These are phyloP conservation scores for Psittacara wagleri DNA, from an alignment of 2,113 vertebrate species.

Conservation along the genomic window DNA sequence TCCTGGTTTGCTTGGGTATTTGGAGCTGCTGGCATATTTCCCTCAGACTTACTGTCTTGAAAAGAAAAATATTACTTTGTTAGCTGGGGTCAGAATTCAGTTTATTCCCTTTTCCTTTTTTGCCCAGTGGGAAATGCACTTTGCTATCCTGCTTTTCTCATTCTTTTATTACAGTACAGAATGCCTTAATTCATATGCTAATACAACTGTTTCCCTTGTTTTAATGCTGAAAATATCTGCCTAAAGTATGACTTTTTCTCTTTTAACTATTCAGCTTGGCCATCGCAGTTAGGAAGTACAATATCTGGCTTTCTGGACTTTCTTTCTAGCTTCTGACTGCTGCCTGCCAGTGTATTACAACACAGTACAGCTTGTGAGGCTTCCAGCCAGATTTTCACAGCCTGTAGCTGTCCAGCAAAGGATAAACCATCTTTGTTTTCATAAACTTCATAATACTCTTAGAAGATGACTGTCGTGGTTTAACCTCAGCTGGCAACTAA, in stretches of 20 bases:
- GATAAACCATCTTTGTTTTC: not conserved
- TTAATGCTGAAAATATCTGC: not conserved
- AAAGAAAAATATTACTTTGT: not conserved
- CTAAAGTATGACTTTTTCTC: not conserved
- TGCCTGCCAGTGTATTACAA: not conserved
- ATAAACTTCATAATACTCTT: not conserved
- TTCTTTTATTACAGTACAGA: not conserved
- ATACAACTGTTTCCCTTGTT: not conserved
- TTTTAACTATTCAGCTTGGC: not conserved
- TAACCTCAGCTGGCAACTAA: not conserved
- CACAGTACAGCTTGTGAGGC: not conserved
- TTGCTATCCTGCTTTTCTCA: not conserved
- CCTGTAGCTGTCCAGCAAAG: not conserved
- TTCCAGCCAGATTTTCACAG: not conserved
- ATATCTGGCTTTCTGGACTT: not conserved
- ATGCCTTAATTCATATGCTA: not conserved
- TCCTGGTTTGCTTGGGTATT: not conserved
- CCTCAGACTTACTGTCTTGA: not conserved
- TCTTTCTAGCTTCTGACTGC: not conserved
- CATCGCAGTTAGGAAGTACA: not conserved
- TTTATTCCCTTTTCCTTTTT: not conserved
- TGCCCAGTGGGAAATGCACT: not conserved
- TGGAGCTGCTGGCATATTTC: not conserved
- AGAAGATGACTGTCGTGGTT: not conserved
- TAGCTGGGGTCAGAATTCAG: not conserved